Evolutionary conservation across 2,113 vertebrate genomes (phyloP), one percentile per base, ranked within the genome.

Genomic region (Mungos mungo): DNA sequence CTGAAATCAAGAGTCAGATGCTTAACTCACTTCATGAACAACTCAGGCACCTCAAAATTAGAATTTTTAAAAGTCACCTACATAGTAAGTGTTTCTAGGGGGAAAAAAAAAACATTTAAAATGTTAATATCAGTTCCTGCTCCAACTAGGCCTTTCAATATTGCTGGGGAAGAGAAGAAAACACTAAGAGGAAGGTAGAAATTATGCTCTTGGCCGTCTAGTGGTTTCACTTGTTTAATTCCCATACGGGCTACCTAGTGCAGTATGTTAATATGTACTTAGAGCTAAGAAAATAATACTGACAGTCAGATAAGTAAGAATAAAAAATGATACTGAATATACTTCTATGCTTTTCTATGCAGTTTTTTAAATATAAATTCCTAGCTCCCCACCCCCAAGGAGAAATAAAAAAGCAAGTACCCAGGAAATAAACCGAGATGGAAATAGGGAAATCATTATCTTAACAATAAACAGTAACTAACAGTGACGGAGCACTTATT

Each of bases 211-310:
- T 27, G 74, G 63, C 45, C 35, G 27, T 41, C 38, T 52, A 83
- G 35, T 5, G 82, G 41, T 68, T 90, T 87, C 66, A 50, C 50
- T 57, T 82, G 23, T 68, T 93, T 86, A 88, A 93, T 41, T 90
- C 45, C 27, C 27, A 77, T 3, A 41, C 69, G 52, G 12, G 18
- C 14, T 80, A 33, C 77, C 82, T n/a, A 83, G n/a, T 68, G 41
- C 9, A 82, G 15, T 63, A 41, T 27, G 52, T 68, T 93, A 94
- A 47, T 60, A 83, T 29, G 19, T 66, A 79, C 68, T 89, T 18
- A 80, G n/a, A 71, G 50, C 41, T 82, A 95, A 87, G 80, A 82
- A 95, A 83, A 89, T 38, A 87, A 60, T 27, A 68, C 45, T 77
- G 69, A 89, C 23, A 80, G 11, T 68, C 16, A 86, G 52, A 86